Evolutionary conservation across 1,140 invertebrate species (phyloP).

Genomic region (Euura lappo): DNA sequence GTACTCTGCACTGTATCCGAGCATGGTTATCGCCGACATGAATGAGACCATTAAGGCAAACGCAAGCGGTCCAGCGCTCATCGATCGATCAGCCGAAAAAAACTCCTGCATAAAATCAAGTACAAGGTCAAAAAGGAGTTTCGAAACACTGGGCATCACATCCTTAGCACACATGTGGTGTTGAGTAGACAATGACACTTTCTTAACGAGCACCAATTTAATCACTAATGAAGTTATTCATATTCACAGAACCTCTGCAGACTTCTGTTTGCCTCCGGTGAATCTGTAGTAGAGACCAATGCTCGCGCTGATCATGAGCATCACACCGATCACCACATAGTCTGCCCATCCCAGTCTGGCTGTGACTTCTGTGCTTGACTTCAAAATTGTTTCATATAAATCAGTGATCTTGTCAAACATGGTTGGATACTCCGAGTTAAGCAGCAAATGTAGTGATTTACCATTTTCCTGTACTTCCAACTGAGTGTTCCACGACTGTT

Average conservation of each 20-base stretch:
- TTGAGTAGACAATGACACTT: too few species aligned
- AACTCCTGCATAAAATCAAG: conserved; percentile 63
- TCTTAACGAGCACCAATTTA: too few species aligned
- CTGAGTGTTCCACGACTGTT: too few species aligned
- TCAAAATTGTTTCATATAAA: not conserved
- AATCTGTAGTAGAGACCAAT: conserved; percentile 82
- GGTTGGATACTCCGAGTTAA: too few species aligned
- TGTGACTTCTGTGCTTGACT: conserved; percentile 26
- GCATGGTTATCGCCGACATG: conserved; percentile 88
- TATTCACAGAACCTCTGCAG: conserved; percentile 61
- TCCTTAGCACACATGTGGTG: too few species aligned
- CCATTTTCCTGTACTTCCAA: too few species aligned
- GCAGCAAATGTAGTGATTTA: too few species aligned
- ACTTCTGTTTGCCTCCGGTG: conserved; percentile 81
- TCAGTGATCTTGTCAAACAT: too few species aligned
- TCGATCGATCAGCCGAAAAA: conserved; percentile 74
- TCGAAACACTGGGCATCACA: too few species aligned
- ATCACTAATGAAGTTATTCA: too few species aligned
- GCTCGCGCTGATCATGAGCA: conserved; percentile 45
- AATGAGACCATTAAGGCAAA: conserved; percentile 88
- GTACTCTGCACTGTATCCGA: conserved; percentile 82
- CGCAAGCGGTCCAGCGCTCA: conserved; percentile 76
- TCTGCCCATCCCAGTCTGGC: conserved; percentile 44
- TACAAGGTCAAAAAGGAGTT: too few species aligned
- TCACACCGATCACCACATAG: conserved; percentile 45